Evolutionary conservation across 2,113 vertebrate genomes (phyloP).

Genomic region (Alectura lathami): DNA sequence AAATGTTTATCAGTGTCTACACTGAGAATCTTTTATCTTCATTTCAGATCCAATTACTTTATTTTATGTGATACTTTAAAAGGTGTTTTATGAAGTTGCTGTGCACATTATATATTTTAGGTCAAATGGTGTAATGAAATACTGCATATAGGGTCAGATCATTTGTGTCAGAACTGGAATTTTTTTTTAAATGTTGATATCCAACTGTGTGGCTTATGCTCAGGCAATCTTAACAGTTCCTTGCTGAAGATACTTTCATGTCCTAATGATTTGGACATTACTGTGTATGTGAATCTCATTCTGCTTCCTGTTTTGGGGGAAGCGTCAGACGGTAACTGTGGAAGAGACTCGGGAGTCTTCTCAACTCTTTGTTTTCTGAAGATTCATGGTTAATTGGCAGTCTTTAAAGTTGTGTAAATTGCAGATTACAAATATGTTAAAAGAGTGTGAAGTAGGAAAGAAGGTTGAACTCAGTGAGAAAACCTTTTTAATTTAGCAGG

Average conservation of each 20-base stretch:
- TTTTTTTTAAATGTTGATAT: not conserved
- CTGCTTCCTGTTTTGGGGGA: not conserved
- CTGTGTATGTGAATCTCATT: not conserved
- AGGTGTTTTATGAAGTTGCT: not conserved
- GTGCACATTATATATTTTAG: not conserved
- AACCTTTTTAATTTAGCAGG: not conserved
- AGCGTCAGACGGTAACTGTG: not conserved
- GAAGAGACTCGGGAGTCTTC: not conserved
- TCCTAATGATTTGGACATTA: not conserved
- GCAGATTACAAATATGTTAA: not conserved
- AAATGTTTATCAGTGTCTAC: not conserved
- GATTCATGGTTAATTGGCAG: not conserved
- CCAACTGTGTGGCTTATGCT: not conserved
- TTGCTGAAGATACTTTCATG: not conserved
- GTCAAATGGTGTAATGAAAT: not conserved
- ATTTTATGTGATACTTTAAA: not conserved
- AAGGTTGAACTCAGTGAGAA: not conserved
- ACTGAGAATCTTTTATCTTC: not conserved
- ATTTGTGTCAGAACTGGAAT: not conserved
- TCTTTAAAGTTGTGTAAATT: constrained; percentile 6
- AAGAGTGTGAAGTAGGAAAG: not conserved
- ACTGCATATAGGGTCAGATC: not conserved
- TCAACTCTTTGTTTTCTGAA: not conserved
- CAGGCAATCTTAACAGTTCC: not conserved
- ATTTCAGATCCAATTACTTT: not conserved